phyloP scores from a whole-genome alignment of 2,888 invertebrate species.

The Serrognathus titanus region DNA sequence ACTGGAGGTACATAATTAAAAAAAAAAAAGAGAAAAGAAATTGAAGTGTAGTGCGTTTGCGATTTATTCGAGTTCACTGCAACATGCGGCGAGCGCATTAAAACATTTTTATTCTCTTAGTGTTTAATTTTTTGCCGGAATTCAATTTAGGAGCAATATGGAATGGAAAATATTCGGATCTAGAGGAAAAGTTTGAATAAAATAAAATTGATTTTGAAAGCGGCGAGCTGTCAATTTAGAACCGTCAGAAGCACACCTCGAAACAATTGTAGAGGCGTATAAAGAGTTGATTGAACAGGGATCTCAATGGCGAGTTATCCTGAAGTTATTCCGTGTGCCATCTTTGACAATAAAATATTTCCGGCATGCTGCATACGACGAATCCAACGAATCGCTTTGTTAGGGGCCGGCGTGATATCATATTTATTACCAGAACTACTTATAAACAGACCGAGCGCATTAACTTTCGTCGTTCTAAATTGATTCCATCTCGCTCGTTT shows the following conservation, averaged over 20 bases:
- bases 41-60: too few relatives aligned
- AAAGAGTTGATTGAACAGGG: conserved; percentile 2
- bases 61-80: too few relatives aligned
- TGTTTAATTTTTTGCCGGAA: background rate
- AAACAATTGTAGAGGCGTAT: conserved; percentile 2
- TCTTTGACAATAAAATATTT: conserved; percentile 1
- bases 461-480: conserved; percentile 1
- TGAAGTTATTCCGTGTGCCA: conserved; percentile 1
- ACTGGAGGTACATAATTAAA: too few relatives aligned
- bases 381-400: background rate
- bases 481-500: too few relatives aligned
- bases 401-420: background rate
- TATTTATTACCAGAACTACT: conserved; percentile 1
- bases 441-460: background rate
- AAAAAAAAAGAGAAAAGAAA: too few relatives aligned
- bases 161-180: background rate
- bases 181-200: conserved; percentile 2
- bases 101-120: background rate
- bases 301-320: background rate
- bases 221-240: conserved; percentile 2
- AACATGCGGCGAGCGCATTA: background rate
- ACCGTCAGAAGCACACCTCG: conserved; percentile 3
- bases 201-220: conserved; percentile 3
- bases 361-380: background rate
- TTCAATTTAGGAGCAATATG: conserved; percentile 1